Conservation (phyloP, 2,113 vertebrate genomes). For the Pollimyrus isidori region DNA sequence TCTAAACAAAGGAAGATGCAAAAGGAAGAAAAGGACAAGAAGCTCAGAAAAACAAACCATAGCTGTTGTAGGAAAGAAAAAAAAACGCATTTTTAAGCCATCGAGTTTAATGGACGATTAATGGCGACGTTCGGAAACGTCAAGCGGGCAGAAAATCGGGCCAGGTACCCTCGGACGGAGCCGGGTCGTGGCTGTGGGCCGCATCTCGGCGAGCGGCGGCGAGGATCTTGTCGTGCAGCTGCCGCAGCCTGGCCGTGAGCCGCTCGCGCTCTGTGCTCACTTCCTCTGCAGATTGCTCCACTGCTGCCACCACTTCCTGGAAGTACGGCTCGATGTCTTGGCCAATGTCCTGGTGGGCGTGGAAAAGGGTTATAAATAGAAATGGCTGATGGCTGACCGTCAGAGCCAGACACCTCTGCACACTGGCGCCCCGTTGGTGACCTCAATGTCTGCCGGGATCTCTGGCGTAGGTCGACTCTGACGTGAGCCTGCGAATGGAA, state of each 20-base stretch:
- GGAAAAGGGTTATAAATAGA: conserved; percentile 13
- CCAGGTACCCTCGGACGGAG: neutral
- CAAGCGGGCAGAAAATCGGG: neutral
- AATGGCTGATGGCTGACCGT: neutral
- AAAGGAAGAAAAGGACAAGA: conserved; percentile 38
- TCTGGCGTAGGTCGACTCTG: neutral
- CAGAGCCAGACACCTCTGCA: neutral
- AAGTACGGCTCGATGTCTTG: conserved; percentile 53
- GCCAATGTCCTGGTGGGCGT: conserved; percentile 50
- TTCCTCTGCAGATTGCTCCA: conserved; percentile 38
- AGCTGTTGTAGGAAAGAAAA: neutral
- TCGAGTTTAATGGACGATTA: neutral
- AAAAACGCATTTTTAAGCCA: conserved; percentile 1
- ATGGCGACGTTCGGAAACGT: neutral
- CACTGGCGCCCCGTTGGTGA: neutral
- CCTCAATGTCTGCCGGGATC: neutral
- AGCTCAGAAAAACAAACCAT: neutral
- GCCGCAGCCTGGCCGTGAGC: conserved; percentile 34
- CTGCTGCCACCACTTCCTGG: conserved; percentile 35
- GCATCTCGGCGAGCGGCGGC: conserved; percentile 28
- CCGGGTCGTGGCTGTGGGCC: neutral
- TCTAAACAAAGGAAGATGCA: conserved; percentile 43
- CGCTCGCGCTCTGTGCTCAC: conserved; percentile 17
- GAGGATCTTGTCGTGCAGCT: conserved; percentile 41
- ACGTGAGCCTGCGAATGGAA: neutral